A percentile compares a stretch with the other conserved stretches of the same genome.
These are phyloP conservation scores for Melanargia galathea DNA, from an alignment of 2,888 invertebrate species.

Conservation along the genomic window DNA sequence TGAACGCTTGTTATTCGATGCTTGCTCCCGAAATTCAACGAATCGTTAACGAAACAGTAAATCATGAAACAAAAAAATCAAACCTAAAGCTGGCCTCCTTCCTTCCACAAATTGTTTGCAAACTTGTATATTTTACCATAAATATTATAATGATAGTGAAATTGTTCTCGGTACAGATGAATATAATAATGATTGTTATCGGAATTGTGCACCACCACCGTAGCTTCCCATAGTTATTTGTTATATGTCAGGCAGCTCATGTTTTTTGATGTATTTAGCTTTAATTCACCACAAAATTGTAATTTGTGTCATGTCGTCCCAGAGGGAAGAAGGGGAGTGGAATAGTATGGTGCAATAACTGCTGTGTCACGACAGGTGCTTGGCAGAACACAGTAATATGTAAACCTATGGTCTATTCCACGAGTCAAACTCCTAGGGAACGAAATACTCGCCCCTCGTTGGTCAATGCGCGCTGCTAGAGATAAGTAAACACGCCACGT, in stretches of 20 bases:
- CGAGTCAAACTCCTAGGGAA: too few species aligned
- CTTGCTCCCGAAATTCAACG: conserved; percentile 66
- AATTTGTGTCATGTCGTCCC: conserved; percentile 42
- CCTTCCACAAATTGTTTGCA: conserved; percentile 94
- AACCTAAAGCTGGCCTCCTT: conserved; percentile 87
- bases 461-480: too few species aligned
- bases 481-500: too few species aligned
- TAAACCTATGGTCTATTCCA: too few species aligned
- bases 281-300: conserved; percentile 36
- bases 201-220: conserved; percentile 29
- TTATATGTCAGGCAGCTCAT: conserved; percentile 45
- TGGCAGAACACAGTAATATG: conserved; percentile 38
- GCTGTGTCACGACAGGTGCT: conserved; percentile 43
- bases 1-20: conserved; percentile 72
- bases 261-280: conserved; percentile 38
- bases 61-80: conserved; percentile 52
- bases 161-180: conserved; percentile 35
- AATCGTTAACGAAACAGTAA: conserved; percentile 61
- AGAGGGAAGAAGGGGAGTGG: conserved; percentile 43
- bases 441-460: too few species aligned
- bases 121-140: conserved; percentile 69
- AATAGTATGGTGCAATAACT: conserved; percentile 45
- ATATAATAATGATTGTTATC: conserved; percentile 37
- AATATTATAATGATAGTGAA: conserved; percentile 40
- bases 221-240: conserved; percentile 33